Evolutionary conservation across 2,888 invertebrate genomes (phyloP).

Genomic region (Melieria omissa): DNA sequence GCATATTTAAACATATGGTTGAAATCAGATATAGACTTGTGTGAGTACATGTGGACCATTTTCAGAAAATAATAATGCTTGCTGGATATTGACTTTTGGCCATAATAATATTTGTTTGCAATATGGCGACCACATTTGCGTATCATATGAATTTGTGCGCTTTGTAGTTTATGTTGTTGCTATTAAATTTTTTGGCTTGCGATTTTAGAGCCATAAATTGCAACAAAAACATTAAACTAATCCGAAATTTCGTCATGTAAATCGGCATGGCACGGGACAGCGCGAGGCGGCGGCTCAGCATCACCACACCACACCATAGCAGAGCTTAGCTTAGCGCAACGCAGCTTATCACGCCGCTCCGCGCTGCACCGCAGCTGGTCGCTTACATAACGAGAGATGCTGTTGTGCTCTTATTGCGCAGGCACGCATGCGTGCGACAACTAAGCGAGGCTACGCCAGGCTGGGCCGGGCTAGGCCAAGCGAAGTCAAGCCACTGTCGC

Average conservation of each 20-base stretch:
- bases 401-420: slow-evolving; percentile 34
- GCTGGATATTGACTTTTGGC: too few species aligned
- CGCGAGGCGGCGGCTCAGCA: neutral
- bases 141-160: neutral
- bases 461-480: slow-evolving; percentile 17
- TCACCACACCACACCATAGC: slow-evolving; percentile 4
- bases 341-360: neutral
- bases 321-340: neutral
- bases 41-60: too few species aligned
- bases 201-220: slow-evolving; percentile 28
- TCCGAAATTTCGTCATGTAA: slow-evolving; percentile 34
- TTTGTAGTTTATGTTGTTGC: neutral
- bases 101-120: slow-evolving; percentile 6
- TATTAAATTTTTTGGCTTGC: neutral
- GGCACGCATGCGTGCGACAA: slow-evolving; percentile 38
- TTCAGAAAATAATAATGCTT: too few species aligned
- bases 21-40: too few species aligned
- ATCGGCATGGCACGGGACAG: slow-evolving; percentile 10
- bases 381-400: slow-evolving; percentile 40
- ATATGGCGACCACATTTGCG: slow-evolving; percentile 18
- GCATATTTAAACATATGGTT: too few species aligned
- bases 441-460: slow-evolving; percentile 29
- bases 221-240: slow-evolving; percentile 25
- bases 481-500: slow-evolving; percentile 22
- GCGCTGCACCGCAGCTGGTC: slow-evolving; percentile 23